Percentiles rank a stretch among this genome's conserved stretches.
These are phyloP conservation scores for Spatulosminthurus flaviceps DNA, from an alignment of 2,888 invertebrate genomes.

Conservation along the genomic window DNA sequence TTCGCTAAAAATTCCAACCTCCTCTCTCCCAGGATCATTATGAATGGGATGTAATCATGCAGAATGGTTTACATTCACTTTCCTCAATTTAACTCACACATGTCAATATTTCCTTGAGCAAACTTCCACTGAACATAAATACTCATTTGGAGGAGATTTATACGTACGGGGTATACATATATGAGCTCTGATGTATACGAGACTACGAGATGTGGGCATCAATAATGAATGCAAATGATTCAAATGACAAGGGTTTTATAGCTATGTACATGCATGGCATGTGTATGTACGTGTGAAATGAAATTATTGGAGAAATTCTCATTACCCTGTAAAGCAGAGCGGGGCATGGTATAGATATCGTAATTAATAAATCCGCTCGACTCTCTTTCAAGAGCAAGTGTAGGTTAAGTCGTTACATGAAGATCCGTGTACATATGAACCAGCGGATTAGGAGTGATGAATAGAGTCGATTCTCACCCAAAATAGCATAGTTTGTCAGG, in stretches of 20 bases:
- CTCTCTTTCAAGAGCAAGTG: background rate
- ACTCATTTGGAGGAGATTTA: too few relatives aligned
- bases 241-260: too few relatives aligned
- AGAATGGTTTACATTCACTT: too few relatives aligned
- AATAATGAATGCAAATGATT: too few relatives aligned
- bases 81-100: too few relatives aligned
- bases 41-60: background rate
- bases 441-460: background rate
- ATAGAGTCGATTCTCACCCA: slow-evolving; percentile 14
- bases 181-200: too few relatives aligned
- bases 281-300: too few relatives aligned
- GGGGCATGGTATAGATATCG: background rate
- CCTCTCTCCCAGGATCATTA: background rate
- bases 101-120: too few relatives aligned
- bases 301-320: background rate
- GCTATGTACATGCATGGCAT: too few relatives aligned
- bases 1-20: background rate
- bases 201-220: too few relatives aligned
- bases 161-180: background rate
- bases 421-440: background rate
- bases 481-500: background rate
- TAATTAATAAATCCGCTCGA: slow-evolving; percentile 1
- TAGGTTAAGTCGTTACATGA: background rate
- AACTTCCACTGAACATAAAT: too few relatives aligned
- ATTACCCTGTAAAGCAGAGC: background rate